Percentiles rank a stretch among this genome's conserved stretches.
phyloP scores from a whole-genome alignment of 2,888 invertebrate species.

The Branchellion lobata region DNA sequence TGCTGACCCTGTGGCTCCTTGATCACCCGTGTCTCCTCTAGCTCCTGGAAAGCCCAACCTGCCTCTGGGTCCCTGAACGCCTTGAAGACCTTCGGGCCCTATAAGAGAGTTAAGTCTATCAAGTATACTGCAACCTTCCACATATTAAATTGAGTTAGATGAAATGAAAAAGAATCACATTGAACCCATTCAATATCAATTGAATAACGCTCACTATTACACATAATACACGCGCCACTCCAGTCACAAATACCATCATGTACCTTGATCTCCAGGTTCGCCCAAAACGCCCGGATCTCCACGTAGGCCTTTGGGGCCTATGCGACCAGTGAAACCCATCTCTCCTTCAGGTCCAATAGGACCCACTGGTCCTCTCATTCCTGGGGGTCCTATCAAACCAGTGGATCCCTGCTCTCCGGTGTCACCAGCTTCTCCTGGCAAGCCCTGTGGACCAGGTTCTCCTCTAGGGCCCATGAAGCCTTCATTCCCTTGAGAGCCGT shows the following conservation, averaged over 20 bases:
- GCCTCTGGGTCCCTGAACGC: slow-evolving; percentile 35
- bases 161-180: no score
- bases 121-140: slow-evolving; percentile 13
- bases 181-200: no score
- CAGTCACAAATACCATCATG: no score
- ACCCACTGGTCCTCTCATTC: slow-evolving; percentile 43
- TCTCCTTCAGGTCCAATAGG: neutral
- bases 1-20: slow-evolving; percentile 34
- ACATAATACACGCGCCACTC: no score
- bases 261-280: neutral
- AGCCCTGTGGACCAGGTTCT: slow-evolving; percentile 47
- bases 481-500: slow-evolving; percentile 43
- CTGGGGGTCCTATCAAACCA: slow-evolving; percentile 59
- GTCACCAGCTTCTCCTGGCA: slow-evolving; percentile 44
- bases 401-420: slow-evolving; percentile 56
- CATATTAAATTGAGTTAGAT: no score
- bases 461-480: slow-evolving; percentile 43
- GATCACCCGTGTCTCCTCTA: slow-evolving; percentile 33
- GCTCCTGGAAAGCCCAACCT: slow-evolving; percentile 31
- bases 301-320: neutral
- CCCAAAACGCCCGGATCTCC: neutral
- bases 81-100: slow-evolving; percentile 38
- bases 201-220: no score
- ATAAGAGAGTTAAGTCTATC: slow-evolving; percentile 54
- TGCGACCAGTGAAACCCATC: neutral